A percentile compares a stretch with the other conserved stretches of the same genome.
These are phyloP conservation scores for Perccottus glenii DNA, from an alignment of 2,113 vertebrate genomes.

Conservation along the genomic window DNA sequence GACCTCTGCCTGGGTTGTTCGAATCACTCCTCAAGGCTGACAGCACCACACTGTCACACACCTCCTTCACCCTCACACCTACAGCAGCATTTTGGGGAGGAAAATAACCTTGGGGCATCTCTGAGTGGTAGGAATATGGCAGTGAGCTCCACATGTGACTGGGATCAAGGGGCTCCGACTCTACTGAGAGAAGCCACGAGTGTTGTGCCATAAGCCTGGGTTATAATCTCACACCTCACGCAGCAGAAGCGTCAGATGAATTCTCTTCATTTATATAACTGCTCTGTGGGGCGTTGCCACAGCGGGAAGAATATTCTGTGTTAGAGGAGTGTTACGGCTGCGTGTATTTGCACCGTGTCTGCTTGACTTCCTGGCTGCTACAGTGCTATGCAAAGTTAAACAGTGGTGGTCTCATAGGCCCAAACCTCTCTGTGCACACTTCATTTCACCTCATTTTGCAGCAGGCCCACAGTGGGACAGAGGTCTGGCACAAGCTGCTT, in stretches of 20 bases:
- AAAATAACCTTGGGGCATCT: conserved; percentile 37
- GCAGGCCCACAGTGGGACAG: conserved; percentile 11
- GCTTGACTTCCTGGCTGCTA: conserved; percentile 34
- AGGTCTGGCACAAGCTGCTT: conserved; percentile 54
- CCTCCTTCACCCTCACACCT: conserved; percentile 27
- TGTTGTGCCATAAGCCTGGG: conserved; percentile 36
- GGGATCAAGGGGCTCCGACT: conserved; percentile 35
- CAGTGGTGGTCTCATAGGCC: conserved; percentile 47
- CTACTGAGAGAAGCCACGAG: conserved; percentile 22
- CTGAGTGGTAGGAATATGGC: conserved; percentile 28
- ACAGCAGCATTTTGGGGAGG: conserved; percentile 38
- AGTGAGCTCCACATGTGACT: conserved; percentile 20
- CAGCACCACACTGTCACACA: neutral
- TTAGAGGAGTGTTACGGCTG: conserved; percentile 15
- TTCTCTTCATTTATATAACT: conserved; percentile 60
- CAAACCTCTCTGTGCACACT: conserved; percentile 46
- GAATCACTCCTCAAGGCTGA: conserved; percentile 44
- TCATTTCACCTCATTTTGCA: conserved; percentile 61
- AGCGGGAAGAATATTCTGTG: conserved; percentile 29
- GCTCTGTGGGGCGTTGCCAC: conserved; percentile 39
- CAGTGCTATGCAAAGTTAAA: conserved; percentile 54
- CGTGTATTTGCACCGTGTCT: conserved; percentile 35
- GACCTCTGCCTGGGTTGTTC: conserved; percentile 34
- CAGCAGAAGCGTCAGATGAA: conserved; percentile 36
- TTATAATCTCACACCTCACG: conserved; percentile 66